Conservation (phyloP, 2,888 invertebrate genomes). For the Caenorhabditis sulstoni region DNA sequence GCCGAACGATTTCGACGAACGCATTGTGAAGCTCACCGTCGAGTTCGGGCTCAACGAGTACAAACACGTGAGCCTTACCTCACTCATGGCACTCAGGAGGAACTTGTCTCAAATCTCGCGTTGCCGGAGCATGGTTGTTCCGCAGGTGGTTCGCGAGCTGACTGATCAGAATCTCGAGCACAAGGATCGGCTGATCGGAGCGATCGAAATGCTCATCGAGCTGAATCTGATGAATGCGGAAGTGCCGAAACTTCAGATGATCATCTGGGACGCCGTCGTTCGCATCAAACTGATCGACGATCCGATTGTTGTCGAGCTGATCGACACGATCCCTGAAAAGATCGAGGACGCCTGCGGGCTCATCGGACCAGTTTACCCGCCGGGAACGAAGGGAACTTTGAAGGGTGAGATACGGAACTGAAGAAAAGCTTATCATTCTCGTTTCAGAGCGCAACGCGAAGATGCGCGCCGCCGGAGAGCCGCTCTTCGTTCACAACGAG, state of each 20-base stretch:
- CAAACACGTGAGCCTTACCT: slow-evolving; percentile 4
- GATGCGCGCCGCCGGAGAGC: neutral
- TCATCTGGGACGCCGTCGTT: slow-evolving; percentile 32
- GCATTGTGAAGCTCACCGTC: slow-evolving; percentile 17
- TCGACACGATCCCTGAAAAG: slow-evolving; percentile 4
- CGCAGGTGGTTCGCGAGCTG: slow-evolving; percentile 23
- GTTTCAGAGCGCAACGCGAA: slow-evolving; percentile 26
- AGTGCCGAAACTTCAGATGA: slow-evolving; percentile 15
- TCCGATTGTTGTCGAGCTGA: slow-evolving; percentile 6
- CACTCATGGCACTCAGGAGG: neutral
- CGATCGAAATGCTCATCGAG: slow-evolving; percentile 4
- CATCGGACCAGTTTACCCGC: neutral
- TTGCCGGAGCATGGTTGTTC: slow-evolving; percentile 32
- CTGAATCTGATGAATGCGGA: neutral
- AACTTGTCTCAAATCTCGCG: slow-evolving; percentile 12
- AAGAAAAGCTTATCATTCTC: no score
- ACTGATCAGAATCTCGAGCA: slow-evolving; percentile 4
- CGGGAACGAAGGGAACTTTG: neutral
- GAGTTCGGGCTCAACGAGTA: slow-evolving; percentile 47
- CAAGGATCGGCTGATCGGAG: slow-evolving; percentile 25
- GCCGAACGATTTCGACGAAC: slow-evolving; percentile 29
- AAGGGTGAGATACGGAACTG: neutral
- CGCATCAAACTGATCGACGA: slow-evolving; percentile 33
- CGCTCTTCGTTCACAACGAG: neutral
- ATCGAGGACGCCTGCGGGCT: neutral